Conservation (phyloP, 2,113 vertebrate species). For the Callionymus lyra region DNA sequence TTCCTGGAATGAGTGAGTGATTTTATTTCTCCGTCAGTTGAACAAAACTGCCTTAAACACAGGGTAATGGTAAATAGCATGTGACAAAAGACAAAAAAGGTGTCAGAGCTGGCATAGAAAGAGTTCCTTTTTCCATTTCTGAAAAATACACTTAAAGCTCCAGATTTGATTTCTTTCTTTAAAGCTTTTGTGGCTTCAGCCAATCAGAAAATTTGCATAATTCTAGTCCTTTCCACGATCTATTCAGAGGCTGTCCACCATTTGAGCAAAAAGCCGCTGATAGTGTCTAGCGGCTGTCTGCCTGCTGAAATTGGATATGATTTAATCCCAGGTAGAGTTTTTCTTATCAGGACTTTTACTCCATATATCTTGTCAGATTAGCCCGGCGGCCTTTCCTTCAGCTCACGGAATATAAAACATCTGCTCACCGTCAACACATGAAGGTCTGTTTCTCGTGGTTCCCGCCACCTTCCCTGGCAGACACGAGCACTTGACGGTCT, state of each 20-base stretch:
- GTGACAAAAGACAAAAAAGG: slow-evolving; percentile 43
- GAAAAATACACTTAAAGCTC: too few relatives aligned
- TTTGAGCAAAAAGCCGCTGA: too few relatives aligned
- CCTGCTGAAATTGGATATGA: slow-evolving; percentile 14
- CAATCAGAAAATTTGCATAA: too few relatives aligned
- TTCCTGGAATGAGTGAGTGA: slow-evolving; percentile 34
- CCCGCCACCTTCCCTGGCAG: slow-evolving; percentile 76
- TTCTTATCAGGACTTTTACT: slow-evolving; percentile 36
- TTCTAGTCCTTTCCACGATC: too few relatives aligned
- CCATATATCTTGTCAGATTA: background rate
- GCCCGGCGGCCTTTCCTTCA: too few relatives aligned
- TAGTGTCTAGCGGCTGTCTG: background rate
- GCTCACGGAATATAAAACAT: background rate
- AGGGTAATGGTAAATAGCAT: slow-evolving; percentile 58
- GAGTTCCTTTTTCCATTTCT: slow-evolving; percentile 43
- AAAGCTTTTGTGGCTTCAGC: too few relatives aligned
- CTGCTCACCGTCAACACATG: slow-evolving; percentile 73
- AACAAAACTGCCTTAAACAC: slow-evolving; percentile 66
- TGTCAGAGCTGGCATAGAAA: slow-evolving; percentile 50
- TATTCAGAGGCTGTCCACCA: too few relatives aligned
- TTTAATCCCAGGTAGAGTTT: slow-evolving; percentile 43
- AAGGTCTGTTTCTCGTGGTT: slow-evolving; percentile 74
- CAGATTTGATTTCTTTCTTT: too few relatives aligned
- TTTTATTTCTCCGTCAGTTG: too few relatives aligned
- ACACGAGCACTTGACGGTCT: slow-evolving; percentile 78